A percentile compares a stretch with the other conserved stretches of the same genome.
These are phyloP conservation scores for Drosophila gaucha DNA, from an alignment of 2,888 invertebrate species.

Conservation along the genomic window DNA sequence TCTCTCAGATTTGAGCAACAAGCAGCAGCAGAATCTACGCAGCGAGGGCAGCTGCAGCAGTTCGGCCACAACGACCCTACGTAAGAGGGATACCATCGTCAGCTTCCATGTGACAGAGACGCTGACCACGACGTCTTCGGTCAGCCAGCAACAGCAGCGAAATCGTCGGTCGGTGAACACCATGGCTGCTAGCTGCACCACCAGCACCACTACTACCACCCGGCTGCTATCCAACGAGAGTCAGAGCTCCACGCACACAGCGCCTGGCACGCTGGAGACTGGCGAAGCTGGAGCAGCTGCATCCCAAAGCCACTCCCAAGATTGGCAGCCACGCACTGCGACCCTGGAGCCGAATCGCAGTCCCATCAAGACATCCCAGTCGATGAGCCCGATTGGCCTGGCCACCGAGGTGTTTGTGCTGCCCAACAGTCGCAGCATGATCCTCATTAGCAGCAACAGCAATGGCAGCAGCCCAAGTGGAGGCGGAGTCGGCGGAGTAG, in stretches of 20 bases:
- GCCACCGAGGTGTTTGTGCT: conserved; percentile 76
- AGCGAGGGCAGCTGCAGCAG: conserved; percentile 56
- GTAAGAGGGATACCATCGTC: conserved; percentile 78
- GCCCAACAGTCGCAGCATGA: conserved; percentile 84
- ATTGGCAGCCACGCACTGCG: conserved; percentile 69
- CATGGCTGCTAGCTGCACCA: conserved; percentile 52
- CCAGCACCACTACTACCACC: conserved; percentile 40
- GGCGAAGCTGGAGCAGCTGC: conserved; percentile 1
- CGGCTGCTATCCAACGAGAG: conserved; percentile 62
- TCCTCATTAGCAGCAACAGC: conserved; percentile 72
- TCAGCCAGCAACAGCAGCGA: conserved; percentile 43
- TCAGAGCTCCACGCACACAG: conserved; percentile 62
- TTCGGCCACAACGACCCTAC: conserved; percentile 67
- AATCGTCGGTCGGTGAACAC: conserved; percentile 69
- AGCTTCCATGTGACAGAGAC: conserved; percentile 78
- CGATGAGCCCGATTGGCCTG: conserved; percentile 81
- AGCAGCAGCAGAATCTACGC: conserved; percentile 83
- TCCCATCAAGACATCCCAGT: conserved; percentile 83
- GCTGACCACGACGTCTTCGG: conserved; percentile 45
- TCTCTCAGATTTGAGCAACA: conserved; percentile 83
- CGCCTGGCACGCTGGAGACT: conserved; percentile 56
- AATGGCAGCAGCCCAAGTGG: conserved; percentile 18
- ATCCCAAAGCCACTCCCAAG: conserved; percentile 26
- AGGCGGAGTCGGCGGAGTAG: not conserved
- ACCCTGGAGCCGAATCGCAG: conserved; percentile 78